Evolutionary conservation across 2,797 vertebrate species (phyloP), one percentile per base, ranked within the genome.

Genomic region (Crocidura indochinensis): DNA sequence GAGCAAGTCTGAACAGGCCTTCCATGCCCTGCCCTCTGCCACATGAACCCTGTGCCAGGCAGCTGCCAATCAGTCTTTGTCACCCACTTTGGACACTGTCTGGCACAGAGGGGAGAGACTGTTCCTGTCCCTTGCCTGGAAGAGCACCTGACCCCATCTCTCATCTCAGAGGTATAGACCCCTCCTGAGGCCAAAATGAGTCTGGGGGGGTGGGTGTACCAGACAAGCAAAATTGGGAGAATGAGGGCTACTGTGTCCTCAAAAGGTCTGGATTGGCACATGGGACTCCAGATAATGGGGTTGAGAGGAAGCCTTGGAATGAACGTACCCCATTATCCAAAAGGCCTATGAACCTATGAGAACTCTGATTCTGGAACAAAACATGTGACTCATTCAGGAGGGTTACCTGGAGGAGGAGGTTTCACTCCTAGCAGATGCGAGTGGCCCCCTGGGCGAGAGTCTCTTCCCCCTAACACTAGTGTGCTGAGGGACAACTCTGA

Each of bases 381-480:
- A 83, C 24, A 76, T n/a, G 38, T 65, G 56, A 69, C 17, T 22
- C 51, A 82, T 27, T 14, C 31, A 31, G 71, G 49, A 92, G 83
- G 64, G 56, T 82, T 82, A 74, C 49, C 44, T 65, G 47, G 89
- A 90, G 74, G 56, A 91, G 67, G 67, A 31, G 68, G 56, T 8
- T 15, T 60, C 56, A 60, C 7, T 60, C 56, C 15, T 60, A 20
- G 56, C 12, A 5, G 10, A 15, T 19, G 65, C 51, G 10, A 64
- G 29, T 79, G 29, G 8, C n/a, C 17, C 26, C 79, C 46, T 76
- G 31, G 3, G 27, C 44, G 53, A 84, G 29, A 73, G 31, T 26
- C 27, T 10, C 10, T 77, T 31, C 17, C 17, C 78, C 67, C 68
- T 76, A 38, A 76, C 60, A 8, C n/a, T 38, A n/a, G 24, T n/a